Percentiles rank a stretch among this genome's conserved stretches.
phyloP scores from a whole-genome alignment of 2,113 vertebrate genomes.

The Xiphophorus couchianus region DNA sequence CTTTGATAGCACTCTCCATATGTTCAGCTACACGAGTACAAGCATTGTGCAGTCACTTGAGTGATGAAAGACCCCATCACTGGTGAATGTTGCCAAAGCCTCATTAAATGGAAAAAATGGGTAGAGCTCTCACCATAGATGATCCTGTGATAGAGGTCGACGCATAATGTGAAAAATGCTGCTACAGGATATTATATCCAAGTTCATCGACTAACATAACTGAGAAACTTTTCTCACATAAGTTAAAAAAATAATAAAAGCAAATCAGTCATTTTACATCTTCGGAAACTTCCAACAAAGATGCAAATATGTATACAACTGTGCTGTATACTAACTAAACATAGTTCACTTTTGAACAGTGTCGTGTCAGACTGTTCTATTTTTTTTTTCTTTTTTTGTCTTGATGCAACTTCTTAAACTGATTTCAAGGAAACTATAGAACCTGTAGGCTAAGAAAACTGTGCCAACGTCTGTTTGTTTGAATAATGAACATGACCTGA shows the following conservation, averaged over 20 bases:
- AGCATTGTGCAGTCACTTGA: conserved; percentile 50
- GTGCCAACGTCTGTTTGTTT: conserved; percentile 65
- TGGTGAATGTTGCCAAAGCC: conserved; percentile 47
- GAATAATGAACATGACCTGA: conserved; percentile 73
- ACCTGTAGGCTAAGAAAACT: conserved; percentile 53
- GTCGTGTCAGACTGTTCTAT: conserved; percentile 33
- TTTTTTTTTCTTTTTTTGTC: conserved; percentile 22
- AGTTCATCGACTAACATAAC: neutral
- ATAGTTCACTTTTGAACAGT: conserved; percentile 31
- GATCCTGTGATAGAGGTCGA: conserved; percentile 29
- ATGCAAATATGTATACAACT: conserved; percentile 16
- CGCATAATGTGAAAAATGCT: conserved; percentile 9
- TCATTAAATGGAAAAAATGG: conserved; percentile 43
- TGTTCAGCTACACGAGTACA: conserved; percentile 65
- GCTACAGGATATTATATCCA: neutral
- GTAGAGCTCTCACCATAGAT: conserved; percentile 2
- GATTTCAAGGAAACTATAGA: conserved; percentile 52
- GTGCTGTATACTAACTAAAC: conserved; percentile 14
- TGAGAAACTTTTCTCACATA: conserved; percentile 2
- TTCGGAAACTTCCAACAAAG: conserved; percentile 1
- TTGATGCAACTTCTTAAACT: conserved; percentile 51
- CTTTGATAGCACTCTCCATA: conserved; percentile 61
- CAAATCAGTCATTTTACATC: conserved; percentile 16
- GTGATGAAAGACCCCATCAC: conserved; percentile 55
- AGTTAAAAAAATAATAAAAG: neutral